A percentile compares a stretch with the other conserved stretches of the same genome.
Evolutionary conservation across 2,797 vertebrate species (phyloP).

Genomic region (Anguilla obscura): DNA sequence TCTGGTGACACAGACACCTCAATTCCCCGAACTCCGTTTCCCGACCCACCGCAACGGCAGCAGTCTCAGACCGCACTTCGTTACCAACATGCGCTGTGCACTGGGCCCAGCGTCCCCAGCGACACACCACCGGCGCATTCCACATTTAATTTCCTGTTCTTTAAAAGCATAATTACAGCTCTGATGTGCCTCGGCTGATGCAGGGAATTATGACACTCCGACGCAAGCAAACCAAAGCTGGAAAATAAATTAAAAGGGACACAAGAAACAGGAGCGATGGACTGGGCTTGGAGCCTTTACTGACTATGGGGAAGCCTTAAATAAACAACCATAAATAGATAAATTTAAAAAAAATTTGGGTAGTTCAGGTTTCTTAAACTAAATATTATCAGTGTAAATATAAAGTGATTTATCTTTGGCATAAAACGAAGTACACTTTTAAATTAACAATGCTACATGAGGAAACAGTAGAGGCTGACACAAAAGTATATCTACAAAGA

Average conservation of each 20-base stretch:
- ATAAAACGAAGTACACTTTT: not conserved
- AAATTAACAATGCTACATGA: not conserved
- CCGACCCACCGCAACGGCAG: not conserved
- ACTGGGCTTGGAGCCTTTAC: not conserved
- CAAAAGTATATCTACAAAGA: not conserved
- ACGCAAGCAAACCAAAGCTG: not conserved
- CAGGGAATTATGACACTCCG: not conserved
- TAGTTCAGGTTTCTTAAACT: not conserved
- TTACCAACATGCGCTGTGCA: not conserved
- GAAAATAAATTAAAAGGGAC: not conserved
- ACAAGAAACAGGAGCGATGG: not conserved
- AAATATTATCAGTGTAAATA: not conserved
- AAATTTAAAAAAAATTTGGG: not conserved
- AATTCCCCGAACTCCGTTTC: not conserved
- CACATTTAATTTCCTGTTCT: conserved; percentile 18
- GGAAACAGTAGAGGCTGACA: not conserved
- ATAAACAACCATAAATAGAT: not conserved
- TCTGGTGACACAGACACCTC: not conserved
- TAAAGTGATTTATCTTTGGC: not conserved
- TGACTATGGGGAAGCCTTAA: not conserved
- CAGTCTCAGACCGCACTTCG: not conserved
- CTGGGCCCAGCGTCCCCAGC: not conserved
- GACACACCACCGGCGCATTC: not conserved
- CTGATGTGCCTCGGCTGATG: not conserved
- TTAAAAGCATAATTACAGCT: conserved; percentile 5